Evolutionary conservation across 2,113 vertebrate species (phyloP).

Genomic region (Circaetus gallicus): DNA sequence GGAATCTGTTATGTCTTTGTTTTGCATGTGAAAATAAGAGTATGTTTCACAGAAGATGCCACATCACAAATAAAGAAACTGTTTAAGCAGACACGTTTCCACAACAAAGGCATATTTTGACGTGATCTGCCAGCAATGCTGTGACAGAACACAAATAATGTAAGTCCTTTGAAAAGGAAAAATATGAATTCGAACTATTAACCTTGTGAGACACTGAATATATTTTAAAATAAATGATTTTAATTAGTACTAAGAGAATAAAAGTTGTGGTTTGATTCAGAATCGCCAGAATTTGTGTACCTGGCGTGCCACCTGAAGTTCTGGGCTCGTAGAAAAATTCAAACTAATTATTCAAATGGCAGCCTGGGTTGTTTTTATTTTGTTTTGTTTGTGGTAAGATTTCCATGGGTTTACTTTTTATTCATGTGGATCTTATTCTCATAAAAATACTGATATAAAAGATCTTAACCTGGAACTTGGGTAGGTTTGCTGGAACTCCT

Average conservation of each 20-base stretch:
- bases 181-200: neutral
- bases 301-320: neutral
- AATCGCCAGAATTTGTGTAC: neutral
- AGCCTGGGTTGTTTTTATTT: neutral
- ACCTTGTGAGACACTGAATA: neutral
- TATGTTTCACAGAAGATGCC: neutral
- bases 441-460: neutral
- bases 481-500: neutral
- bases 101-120: slow-evolving; percentile 36
- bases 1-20: neutral
- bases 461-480: neutral
- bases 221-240: neutral
- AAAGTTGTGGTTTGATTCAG: neutral
- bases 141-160: slow-evolving; percentile 15
- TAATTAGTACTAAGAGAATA: slow-evolving; percentile 2
- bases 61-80: slow-evolving; percentile 27
- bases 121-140: neutral
- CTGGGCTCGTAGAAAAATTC: neutral
- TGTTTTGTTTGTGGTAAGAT: neutral
- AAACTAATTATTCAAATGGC: neutral
- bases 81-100: neutral
- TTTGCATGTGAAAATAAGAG: neutral
- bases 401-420: neutral
- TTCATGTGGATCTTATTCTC: neutral
- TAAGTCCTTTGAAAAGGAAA: neutral